phyloP scores from a whole-genome alignment of 2,888 invertebrate genomes.

The Nemapogon koenigi region DNA sequence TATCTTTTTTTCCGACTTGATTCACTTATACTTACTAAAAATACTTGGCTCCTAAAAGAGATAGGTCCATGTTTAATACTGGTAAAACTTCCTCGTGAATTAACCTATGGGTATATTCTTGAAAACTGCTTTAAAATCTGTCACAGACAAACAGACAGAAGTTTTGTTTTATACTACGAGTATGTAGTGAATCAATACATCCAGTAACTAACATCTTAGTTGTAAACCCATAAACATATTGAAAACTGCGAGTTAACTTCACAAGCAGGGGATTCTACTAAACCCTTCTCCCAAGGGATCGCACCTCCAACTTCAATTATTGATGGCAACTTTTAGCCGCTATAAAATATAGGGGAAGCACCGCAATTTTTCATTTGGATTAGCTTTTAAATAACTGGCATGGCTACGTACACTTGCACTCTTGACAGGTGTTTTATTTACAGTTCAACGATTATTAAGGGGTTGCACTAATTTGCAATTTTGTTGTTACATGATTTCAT shows the following conservation, averaged over 20 bases:
- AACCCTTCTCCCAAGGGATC: slow-evolving; percentile 45
- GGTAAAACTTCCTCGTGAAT: too few species aligned
- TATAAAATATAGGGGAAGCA: slow-evolving; percentile 52
- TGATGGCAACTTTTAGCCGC: slow-evolving; percentile 57
- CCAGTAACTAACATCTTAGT: background rate
- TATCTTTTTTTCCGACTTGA: too few species aligned
- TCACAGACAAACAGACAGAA: too few species aligned
- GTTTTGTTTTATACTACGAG: too few species aligned
- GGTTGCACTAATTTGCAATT: slow-evolving; percentile 15
- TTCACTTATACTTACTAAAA: too few species aligned
- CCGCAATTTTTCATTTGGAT: slow-evolving; percentile 47
- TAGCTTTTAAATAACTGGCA: slow-evolving; percentile 41
- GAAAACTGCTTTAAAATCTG: too few species aligned
- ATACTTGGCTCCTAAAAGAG: too few species aligned
- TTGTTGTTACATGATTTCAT: too few species aligned
- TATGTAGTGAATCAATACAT: background rate
- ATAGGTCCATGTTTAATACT: too few species aligned
- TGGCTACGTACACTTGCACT: slow-evolving; percentile 9
- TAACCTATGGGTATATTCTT: too few species aligned
- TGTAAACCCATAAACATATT: slow-evolving; percentile 9
- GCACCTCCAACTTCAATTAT: slow-evolving; percentile 50
- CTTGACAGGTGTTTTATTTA: slow-evolving; percentile 11
- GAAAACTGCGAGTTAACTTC: slow-evolving; percentile 5
- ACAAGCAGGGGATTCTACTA: slow-evolving; percentile 25
- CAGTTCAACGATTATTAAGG: slow-evolving; percentile 14